Evolutionary conservation across 2,113 vertebrate species (phyloP).

Genomic region (Pandion haliaetus): DNA sequence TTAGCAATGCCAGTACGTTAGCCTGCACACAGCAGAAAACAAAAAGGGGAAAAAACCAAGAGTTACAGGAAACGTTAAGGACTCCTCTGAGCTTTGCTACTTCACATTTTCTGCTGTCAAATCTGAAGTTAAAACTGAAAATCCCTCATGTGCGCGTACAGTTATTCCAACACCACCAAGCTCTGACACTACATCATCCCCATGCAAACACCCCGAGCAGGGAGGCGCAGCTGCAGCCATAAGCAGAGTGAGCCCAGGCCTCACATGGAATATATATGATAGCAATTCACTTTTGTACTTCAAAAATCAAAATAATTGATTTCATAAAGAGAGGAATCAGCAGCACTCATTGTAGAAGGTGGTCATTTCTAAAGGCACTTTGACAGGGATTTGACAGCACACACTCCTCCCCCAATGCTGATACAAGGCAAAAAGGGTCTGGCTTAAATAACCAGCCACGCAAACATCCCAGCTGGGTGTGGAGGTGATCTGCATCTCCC

Average conservation of each 20-base stretch:
- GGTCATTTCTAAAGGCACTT: neutral
- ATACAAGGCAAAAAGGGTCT: neutral
- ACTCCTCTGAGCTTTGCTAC: neutral
- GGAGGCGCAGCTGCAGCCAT: neutral
- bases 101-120: neutral
- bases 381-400: neutral
- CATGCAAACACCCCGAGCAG: neutral
- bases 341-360: neutral
- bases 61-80: neutral
- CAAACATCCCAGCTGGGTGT: fast-evolving
- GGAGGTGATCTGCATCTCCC: neutral
- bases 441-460: neutral
- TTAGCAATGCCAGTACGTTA: neutral
- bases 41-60: fast-evolving
- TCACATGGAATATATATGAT: neutral
- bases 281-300: neutral
- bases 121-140: neutral
- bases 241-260: neutral
- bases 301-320: neutral
- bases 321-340: neutral
- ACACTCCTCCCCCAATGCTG: fast-evolving
- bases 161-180: neutral
- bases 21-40: neutral
- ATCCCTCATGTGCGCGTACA: neutral
- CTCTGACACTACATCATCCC: neutral